A percentile compares a stretch with the other conserved stretches of the same genome.
Conservation (phyloP, 2,797 vertebrate genomes). For the Intellagama lesueurii region DNA sequence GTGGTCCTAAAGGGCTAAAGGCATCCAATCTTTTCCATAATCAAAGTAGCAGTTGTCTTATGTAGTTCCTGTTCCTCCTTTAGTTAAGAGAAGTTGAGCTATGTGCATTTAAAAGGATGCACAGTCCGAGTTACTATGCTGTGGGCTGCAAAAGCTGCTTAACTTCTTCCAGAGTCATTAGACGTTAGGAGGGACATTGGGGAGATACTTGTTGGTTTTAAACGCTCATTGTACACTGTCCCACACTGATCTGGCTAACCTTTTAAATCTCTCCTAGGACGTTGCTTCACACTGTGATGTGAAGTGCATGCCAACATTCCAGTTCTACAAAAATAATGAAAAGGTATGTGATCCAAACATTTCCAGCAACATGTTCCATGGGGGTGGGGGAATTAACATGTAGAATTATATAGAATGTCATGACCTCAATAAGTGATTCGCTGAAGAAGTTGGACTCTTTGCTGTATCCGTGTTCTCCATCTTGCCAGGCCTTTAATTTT, state of each 20-base stretch:
- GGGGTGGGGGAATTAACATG: not conserved
- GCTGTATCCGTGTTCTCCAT: not conserved
- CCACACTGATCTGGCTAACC: not conserved
- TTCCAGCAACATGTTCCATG: not conserved
- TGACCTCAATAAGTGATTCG: not conserved
- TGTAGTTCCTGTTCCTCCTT: not conserved
- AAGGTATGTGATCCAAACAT: constrained; percentile 77
- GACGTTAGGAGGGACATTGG: not conserved
- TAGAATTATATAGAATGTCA: too few relatives aligned
- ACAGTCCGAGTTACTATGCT: too few relatives aligned
- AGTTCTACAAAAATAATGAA: constrained; percentile 84
- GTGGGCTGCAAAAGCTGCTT: not conserved
- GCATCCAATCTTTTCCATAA: not conserved
- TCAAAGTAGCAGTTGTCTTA: not conserved
- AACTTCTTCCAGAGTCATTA: not conserved
- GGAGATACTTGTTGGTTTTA: not conserved
- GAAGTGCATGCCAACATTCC: constrained; percentile 92
- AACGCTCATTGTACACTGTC: not conserved
- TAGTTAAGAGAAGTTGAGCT: not conserved
- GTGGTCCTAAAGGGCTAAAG: not conserved
- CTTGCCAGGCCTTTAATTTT: not conserved
- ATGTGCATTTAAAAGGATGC: not conserved
- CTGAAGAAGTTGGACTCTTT: not conserved
- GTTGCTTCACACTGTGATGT: constrained; percentile 79
- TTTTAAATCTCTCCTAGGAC: constrained; percentile 80